Base-by-base conservation (phyloP, 2,888 invertebrate species). In the Geotrupes spiniger region DNA sequence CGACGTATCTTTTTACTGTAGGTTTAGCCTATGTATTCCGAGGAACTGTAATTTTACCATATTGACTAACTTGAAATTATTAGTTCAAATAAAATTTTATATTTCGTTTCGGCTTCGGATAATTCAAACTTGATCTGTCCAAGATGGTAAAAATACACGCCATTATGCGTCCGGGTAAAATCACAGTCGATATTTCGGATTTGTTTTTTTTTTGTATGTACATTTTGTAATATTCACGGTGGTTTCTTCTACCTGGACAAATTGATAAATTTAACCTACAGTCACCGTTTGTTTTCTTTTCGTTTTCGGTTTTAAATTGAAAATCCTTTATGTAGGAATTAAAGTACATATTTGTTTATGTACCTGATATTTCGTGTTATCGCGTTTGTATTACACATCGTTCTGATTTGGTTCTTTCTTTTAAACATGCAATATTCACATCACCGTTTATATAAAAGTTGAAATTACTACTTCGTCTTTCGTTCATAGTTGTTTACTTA, bases 301-400 rank as follows among this genome's bases (percentile, higher is more conserved):
- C 6, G 3, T 21, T 21, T 21, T 21, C 6, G 3, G 37, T 21
- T 45, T 39, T 26, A 31, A 31, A 36, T 33, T 47, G 47, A 26
- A 38, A 46, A 21, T 33, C 14, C 11, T 33, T 12, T 8, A 33
- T 33, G n/a, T 12, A 33, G 29, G 11, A 14, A 15, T 57, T 55
- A 59, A 61, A 65, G 68, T 69, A 67, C 68, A 70, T 68, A 69
- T 68, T 63, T 57, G 58, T 60, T 60, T 69, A 69, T 68, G 68
- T 69, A 70, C 68, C 68, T 69, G 70, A 69, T 66, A 45, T 51
- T 51, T 56, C 36, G 26, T 41, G 46, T 48, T 52, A 51, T 53
- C 45, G 21, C 21, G 21, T 21, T 21, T 21, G 21, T 4, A 21
- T 21, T 21, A 55, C 42, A 44, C 31, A 33, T 36, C 42, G 29